These are phyloP conservation scores for Clamator glandarius DNA, from an alignment of 2,797 vertebrate genomes.

Conservation along the genomic window DNA sequence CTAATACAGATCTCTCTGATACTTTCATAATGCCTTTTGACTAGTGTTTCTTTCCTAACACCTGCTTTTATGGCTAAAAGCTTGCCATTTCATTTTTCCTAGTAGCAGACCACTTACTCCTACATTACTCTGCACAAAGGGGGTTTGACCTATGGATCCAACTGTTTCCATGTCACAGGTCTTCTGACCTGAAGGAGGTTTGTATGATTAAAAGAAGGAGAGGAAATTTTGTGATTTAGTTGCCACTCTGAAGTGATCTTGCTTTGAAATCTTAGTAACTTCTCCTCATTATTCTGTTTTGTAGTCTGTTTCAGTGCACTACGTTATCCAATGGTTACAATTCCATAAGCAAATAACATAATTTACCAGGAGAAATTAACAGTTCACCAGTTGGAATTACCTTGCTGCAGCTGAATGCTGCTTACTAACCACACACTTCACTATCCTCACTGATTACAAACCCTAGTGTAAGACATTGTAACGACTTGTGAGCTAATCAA, in stretches of 20 bases:
- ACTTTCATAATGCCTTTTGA: background rate
- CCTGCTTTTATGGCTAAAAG: background rate
- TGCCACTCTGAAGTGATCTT: background rate
- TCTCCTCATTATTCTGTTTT: background rate
- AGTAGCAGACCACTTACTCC: background rate
- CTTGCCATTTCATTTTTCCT: background rate
- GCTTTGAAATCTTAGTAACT: background rate
- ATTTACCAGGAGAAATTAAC: background rate
- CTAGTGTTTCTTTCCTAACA: background rate
- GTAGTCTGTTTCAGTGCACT: background rate
- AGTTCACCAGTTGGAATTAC: background rate
- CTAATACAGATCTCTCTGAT: background rate
- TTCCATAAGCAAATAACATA: background rate
- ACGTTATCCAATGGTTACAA: background rate
- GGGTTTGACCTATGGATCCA: background rate
- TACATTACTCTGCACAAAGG: background rate
- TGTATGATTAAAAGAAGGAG: background rate
- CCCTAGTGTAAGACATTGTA: background rate
- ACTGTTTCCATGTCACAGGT: background rate
- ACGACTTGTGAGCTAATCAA: background rate
- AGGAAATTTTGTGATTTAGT: background rate
- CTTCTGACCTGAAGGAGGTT: background rate
- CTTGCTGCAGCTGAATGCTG: background rate
- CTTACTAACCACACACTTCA: background rate
- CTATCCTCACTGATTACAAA: background rate